These are phyloP conservation scores for Idaea dimidiata DNA, from an alignment of 2,888 invertebrate species.

Conservation along the genomic window DNA sequence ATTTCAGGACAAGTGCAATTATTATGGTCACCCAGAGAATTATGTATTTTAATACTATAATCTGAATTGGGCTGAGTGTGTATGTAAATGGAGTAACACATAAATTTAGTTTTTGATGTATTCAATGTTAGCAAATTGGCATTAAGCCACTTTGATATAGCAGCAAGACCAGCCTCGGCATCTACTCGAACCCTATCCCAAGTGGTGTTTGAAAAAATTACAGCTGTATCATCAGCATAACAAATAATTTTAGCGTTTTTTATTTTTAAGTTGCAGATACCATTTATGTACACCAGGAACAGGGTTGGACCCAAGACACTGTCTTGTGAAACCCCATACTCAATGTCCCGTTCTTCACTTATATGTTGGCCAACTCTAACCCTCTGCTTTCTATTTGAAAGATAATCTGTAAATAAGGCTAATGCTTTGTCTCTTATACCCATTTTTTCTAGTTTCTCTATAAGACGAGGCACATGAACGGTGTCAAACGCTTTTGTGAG, in stretches of 20 bases:
- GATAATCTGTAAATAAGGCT: too few species aligned
- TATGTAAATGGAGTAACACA: constrained; percentile 3
- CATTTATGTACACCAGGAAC: not conserved
- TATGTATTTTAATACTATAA: too few species aligned
- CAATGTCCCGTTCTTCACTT: constrained; percentile 2
- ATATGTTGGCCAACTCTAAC: constrained; percentile 5
- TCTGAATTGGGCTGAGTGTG: constrained; percentile 9
- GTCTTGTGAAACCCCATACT: not conserved
- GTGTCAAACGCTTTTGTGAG: too few species aligned
- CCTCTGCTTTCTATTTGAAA: too few species aligned
- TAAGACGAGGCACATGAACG: not conserved
- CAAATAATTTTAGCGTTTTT: constrained; percentile 2
- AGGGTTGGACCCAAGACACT: not conserved
- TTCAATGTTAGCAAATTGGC: too few species aligned
- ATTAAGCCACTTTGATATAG: not conserved
- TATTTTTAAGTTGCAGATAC: not conserved
- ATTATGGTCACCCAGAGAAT: not conserved
- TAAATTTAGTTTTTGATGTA: too few species aligned
- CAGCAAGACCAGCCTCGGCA: too few species aligned
- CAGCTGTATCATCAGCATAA: constrained; percentile 9
- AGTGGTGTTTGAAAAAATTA: not conserved
- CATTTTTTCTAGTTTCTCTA: too few species aligned
- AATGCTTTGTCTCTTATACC: not conserved
- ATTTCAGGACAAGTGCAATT: too few species aligned
- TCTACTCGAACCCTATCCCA: not conserved